phyloP scores from a whole-genome alignment of 2,113 vertebrate species.

The Forbesichthys papilliferus region DNA sequence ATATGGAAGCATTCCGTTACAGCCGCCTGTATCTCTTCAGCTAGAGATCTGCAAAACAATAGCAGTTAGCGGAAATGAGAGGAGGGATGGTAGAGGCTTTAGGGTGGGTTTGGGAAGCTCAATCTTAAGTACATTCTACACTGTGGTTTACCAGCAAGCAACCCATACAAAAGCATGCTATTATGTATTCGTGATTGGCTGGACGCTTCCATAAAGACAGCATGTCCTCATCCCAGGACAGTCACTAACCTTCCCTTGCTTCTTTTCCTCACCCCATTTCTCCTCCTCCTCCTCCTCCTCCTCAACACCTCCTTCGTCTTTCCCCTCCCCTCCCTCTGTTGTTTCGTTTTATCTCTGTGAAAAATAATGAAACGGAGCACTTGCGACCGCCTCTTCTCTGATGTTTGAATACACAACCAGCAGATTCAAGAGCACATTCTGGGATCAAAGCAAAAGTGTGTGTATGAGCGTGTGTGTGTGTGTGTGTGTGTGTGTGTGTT shows the following conservation, averaged over 20 bases:
- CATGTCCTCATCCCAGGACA: conserved; percentile 54
- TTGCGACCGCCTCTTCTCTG: conserved; percentile 86
- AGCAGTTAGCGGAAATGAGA: no score
- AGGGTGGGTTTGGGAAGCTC: no score
- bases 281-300: neutral
- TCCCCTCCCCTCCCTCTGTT: conserved; percentile 72
- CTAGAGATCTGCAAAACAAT: conserved; percentile 13
- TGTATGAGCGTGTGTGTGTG: no score
- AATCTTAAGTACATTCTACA: no score
- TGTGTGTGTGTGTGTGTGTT: no score
- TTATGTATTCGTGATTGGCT: no score
- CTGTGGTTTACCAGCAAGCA: no score
- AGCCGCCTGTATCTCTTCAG: conserved; percentile 12
- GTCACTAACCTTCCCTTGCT: conserved; percentile 47
- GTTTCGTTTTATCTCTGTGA: conserved; percentile 87
- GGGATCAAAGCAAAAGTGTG: conserved; percentile 86
- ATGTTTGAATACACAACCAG: conserved; percentile 93
- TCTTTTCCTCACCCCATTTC: conserved; percentile 33
- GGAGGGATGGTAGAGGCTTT: no score
- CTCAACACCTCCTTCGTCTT: neutral
- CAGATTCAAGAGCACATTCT: conserved; percentile 86
- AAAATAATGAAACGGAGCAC: conserved; percentile 94
- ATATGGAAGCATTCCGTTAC: conserved; percentile 13
- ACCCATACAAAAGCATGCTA: no score
- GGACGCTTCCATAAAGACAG: no score